Conservation (phyloP, 2,888 invertebrate species). For the Catocala fraxini region DNA sequence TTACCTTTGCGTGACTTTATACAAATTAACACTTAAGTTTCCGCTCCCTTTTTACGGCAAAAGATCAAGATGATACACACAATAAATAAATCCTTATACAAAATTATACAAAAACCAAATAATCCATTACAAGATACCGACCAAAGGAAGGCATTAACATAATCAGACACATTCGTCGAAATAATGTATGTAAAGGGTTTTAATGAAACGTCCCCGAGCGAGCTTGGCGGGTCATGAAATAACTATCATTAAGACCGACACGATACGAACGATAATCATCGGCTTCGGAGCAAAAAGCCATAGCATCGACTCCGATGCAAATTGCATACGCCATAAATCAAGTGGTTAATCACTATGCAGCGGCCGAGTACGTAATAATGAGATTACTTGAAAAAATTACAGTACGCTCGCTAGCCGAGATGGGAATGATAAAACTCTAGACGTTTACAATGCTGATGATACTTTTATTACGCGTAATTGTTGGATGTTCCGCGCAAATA, state of each 20-base stretch:
- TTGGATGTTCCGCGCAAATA: constrained; percentile 33
- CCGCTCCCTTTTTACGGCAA: constrained; percentile 7
- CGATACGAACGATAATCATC: constrained; percentile 87
- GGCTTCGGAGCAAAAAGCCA: constrained; percentile 82
- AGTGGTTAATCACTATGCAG: constrained; percentile 83
- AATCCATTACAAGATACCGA: constrained; percentile 78
- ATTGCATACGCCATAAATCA: constrained; percentile 86
- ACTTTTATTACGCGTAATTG: constrained; percentile 46
- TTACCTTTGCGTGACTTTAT: no score
- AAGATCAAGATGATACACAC: constrained; percentile 7
- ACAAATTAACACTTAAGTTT: not conserved
- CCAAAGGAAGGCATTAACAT: constrained; percentile 78
- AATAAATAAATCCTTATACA: constrained; percentile 46
- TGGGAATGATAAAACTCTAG: constrained; percentile 67
- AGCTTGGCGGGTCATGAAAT: constrained; percentile 84
- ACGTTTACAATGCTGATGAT: constrained; percentile 55
- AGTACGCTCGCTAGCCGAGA: constrained; percentile 62
- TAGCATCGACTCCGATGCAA: constrained; percentile 82
- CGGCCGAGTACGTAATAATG: constrained; percentile 78
- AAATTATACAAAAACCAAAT: constrained; percentile 62
- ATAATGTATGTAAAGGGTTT: constrained; percentile 84
- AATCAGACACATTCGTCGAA: constrained; percentile 84
- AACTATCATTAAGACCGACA: constrained; percentile 86
- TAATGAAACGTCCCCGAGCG: constrained; percentile 84
- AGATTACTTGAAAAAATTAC: constrained; percentile 84